Conservation (phyloP, 53 echinoderm and acorn worm species). For the Paelopatides confundens region DNA sequence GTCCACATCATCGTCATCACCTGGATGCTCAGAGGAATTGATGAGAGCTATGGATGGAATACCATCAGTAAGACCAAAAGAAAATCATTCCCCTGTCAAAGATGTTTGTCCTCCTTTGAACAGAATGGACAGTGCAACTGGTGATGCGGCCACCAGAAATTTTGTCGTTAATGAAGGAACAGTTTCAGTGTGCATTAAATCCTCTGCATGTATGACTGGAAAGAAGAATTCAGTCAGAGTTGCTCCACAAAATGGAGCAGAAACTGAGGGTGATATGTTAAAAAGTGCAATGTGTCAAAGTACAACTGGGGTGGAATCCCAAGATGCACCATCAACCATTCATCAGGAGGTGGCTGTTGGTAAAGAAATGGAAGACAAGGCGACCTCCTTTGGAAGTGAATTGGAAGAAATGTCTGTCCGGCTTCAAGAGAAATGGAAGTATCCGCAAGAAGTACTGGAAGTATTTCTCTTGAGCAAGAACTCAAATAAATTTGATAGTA, state of each 20-base stretch:
- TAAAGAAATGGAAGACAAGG: background rate
- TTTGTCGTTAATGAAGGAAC: background rate
- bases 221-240: background rate
- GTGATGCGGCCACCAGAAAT: background rate
- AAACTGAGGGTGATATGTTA: background rate
- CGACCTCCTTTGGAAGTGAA: background rate
- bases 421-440: background rate
- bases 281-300: slow-evolving; percentile 21
- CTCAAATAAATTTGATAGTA: background rate
- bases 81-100: background rate
- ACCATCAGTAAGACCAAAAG: slow-evolving; percentile 23
- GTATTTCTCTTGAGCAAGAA: background rate
- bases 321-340: background rate
- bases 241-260: background rate
- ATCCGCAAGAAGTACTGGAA: background rate
- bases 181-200: background rate
- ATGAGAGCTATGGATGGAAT: background rate
- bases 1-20: no score
- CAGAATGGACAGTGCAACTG: background rate
- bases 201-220: background rate
- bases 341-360: background rate
- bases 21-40: no score
- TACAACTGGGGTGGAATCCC: background rate
- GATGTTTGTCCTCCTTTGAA: background rate
- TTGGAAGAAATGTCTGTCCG: background rate